These are phyloP conservation scores for Leucania comma DNA, from an alignment of 2,888 invertebrate genomes.

Conservation along the genomic window DNA sequence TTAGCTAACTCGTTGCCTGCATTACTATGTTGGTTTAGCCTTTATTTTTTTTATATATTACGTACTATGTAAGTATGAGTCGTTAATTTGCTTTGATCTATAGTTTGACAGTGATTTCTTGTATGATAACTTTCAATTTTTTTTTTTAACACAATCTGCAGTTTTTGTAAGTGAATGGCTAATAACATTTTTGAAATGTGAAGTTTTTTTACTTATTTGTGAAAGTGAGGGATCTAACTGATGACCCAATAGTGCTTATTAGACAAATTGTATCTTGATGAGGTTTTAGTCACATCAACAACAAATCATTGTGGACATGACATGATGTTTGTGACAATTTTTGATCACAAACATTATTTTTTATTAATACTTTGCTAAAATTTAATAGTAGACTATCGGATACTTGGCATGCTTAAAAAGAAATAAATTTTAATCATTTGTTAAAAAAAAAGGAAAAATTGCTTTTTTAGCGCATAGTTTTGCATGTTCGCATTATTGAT, in stretches of 20 bases:
- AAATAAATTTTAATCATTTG: too few species aligned
- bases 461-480: too few species aligned
- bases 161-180: slow-evolving; percentile 17
- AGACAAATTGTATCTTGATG: too few species aligned
- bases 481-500: too few species aligned
- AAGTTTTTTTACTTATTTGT: slow-evolving; percentile 4
- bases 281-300: not conserved
- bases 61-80: not conserved
- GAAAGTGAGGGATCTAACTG: slow-evolving; percentile 1
- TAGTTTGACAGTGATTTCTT: slow-evolving; percentile 28
- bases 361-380: too few species aligned
- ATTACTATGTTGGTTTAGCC: slow-evolving; percentile 8
- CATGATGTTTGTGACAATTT: too few species aligned
- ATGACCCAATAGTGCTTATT: not conserved
- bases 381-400: too few species aligned
- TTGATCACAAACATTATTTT: too few species aligned
- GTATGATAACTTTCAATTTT: slow-evolving; percentile 21
- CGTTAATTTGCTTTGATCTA: slow-evolving; percentile 3
- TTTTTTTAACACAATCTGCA: not conserved
- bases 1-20: not conserved
- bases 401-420: too few species aligned
- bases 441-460: too few species aligned
- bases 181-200: not conserved
- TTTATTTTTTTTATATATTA: slow-evolving; percentile 30
- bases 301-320: not conserved